phyloP scores from a whole-genome alignment of 2,113 vertebrate species.

The Phyllopteryx taeniolatus region DNA sequence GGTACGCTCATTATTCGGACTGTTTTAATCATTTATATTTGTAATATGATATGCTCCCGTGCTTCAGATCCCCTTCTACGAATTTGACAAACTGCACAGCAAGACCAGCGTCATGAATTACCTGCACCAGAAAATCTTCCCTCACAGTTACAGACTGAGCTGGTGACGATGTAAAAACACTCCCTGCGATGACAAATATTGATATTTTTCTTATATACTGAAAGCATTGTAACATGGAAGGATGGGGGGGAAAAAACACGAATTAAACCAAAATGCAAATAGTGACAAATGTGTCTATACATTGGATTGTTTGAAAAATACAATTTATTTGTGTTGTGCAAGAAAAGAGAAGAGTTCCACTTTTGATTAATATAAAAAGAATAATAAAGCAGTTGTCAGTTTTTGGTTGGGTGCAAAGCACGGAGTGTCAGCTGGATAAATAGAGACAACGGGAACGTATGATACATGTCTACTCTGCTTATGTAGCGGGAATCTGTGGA shows the following conservation, averaged over 20 bases:
- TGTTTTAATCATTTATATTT: neutral
- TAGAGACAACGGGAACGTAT: slow-evolving; percentile 24
- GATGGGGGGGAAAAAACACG: neutral
- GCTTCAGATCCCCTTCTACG: slow-evolving; percentile 84
- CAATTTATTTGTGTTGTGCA: slow-evolving; percentile 62
- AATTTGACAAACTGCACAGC: slow-evolving; percentile 73
- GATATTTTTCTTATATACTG: neutral
- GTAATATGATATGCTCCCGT: neutral
- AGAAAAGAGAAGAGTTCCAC: neutral
- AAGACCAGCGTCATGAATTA: slow-evolving; percentile 75
- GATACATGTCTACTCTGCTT: slow-evolving; percentile 60
- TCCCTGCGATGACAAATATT: neutral
- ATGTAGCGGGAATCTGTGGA: slow-evolving; percentile 95
- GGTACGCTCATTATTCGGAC: slow-evolving; percentile 59
- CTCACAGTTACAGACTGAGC: slow-evolving; percentile 67
- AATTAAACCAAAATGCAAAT: neutral
- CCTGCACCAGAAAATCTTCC: slow-evolving; percentile 86
- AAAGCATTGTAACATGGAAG: neutral
- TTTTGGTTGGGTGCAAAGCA: slow-evolving; percentile 16
- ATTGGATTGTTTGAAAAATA: slow-evolving; percentile 65
- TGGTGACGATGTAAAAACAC: slow-evolving; percentile 56
- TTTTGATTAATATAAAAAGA: neutral
- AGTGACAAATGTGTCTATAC: slow-evolving; percentile 5
- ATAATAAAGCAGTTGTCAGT: slow-evolving; percentile 12
- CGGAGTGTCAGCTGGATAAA: slow-evolving; percentile 57